Conservation (phyloP, 1,140 invertebrate species). For the Drosophila orosa region DNA sequence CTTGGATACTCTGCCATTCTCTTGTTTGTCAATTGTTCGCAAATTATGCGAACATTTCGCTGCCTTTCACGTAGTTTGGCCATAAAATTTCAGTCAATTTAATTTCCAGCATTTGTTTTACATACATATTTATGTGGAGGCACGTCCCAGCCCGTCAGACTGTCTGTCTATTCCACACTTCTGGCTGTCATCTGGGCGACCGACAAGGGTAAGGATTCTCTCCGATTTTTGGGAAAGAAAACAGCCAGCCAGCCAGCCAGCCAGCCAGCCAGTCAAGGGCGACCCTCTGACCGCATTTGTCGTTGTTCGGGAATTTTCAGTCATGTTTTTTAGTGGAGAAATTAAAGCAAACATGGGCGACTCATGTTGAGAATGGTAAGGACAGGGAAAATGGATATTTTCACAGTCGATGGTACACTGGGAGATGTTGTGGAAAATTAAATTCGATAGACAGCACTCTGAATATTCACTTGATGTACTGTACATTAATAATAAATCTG, state of each 20-base stretch:
- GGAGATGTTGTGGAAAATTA: background rate
- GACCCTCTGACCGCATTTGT: slow-evolving; percentile 33
- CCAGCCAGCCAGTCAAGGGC: slow-evolving; percentile 8
- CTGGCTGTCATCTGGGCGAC: slow-evolving; percentile 18
- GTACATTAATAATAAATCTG: too few relatives aligned
- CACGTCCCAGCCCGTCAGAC: slow-evolving; percentile 45
- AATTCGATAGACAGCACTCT: too few relatives aligned
- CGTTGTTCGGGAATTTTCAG: slow-evolving; percentile 29
- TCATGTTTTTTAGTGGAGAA: slow-evolving; percentile 45
- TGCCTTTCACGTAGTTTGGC: slow-evolving; percentile 54
- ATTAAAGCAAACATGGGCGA: slow-evolving; percentile 42
- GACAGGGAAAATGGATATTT: slow-evolving; percentile 12
- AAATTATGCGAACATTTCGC: slow-evolving; percentile 55
- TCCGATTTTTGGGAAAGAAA: background rate
- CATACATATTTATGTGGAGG: slow-evolving; percentile 55
- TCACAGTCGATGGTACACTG: slow-evolving; percentile 20
- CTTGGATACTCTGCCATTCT: background rate
- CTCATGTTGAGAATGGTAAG: slow-evolving; percentile 24
- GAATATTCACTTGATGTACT: too few relatives aligned
- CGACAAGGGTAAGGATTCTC: slow-evolving; percentile 16
- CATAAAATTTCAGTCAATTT: slow-evolving; percentile 64
- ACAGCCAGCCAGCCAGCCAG: background rate
- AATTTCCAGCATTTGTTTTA: slow-evolving; percentile 51
- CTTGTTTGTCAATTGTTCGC: slow-evolving; percentile 45
- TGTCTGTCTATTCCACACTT: slow-evolving; percentile 42